Base-by-base conservation (phyloP, 2,113 vertebrate genomes). In the Camelus bactrianus region DNA sequence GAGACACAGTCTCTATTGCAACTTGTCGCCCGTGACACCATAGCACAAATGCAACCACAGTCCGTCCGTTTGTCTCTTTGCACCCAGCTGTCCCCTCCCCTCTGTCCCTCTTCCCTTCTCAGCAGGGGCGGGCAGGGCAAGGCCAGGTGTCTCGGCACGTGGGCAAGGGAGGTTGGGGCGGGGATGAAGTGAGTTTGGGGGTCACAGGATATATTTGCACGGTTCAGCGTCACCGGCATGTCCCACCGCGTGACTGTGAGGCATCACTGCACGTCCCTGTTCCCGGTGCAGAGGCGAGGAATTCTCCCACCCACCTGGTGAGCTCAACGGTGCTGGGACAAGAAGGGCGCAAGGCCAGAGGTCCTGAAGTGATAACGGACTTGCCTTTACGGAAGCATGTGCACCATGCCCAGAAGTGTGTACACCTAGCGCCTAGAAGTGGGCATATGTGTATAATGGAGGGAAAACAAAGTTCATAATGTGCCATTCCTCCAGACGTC, bases 201-300 rank as follows among this genome's bases (percentile, higher is more conserved):
- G 8, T 84, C 48, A 52, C 2, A 67, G 32, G 42, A 67, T 72
- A n/a, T 28, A 65, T 28, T 73, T 42, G n/a, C 8, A 11, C 15
- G 54, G n/a, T 54, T 87, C 30, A 86, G 24, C 54, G 77, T 50
- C 35, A 67, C 17, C 30, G 3, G 19, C 1, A 10, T 6, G 2
- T 20, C 69, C 38, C 38, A 38, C 20, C 62, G 62, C 90, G 9
- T 35, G 38, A 35, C 38, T 65, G 11, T 35, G 32, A 72, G 7
- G 89, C 5, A 28, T 26, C 0, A 1, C 1, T 24, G 1, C 10
- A 2, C 28, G 0, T 12, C 10, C 84, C 35, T 9, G 24, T 50
- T 87, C 62, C 82, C 0, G 15, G 16, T 12, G 4, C 4, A 35
- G 42, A 54, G 48, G 52, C 14, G 22, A 91, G 65, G 16, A 86